These are phyloP conservation scores for Pycnomerus fuliginosus DNA, from an alignment of 2,888 invertebrate species.

Conservation along the genomic window DNA sequence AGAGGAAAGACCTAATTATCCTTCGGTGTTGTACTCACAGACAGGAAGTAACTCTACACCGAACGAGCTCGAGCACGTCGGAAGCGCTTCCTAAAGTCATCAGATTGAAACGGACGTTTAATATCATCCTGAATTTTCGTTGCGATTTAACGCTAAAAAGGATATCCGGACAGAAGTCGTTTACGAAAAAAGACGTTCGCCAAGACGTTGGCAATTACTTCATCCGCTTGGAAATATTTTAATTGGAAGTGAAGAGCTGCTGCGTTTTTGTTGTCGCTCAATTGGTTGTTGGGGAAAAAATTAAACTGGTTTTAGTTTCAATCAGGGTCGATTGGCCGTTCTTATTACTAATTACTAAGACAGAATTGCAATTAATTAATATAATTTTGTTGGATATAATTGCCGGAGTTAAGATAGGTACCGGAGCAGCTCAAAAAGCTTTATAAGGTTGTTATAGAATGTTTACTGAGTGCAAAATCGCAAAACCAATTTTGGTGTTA, in stretches of 20 bases:
- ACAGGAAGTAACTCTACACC: constrained; percentile 34
- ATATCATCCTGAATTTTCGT: constrained; percentile 13
- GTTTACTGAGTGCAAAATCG: no score
- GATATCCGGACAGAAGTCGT: constrained; percentile 12
- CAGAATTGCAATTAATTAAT: no score
- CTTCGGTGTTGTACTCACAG: constrained; percentile 16
- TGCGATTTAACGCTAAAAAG: constrained; percentile 8
- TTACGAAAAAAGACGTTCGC: constrained; percentile 9
- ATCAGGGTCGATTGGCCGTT: no score
- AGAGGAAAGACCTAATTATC: constrained; percentile 24
- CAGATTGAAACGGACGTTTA: constrained; percentile 35
- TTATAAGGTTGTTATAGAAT: no score
- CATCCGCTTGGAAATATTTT: constrained; percentile 12
- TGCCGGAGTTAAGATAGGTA: no score
- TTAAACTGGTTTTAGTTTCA: no score
- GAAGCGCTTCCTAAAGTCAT: constrained; percentile 38
- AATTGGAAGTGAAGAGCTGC: constrained; percentile 8
- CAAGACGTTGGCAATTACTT: constrained; percentile 13
- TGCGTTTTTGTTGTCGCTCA: no score
- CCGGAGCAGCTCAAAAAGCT: no score
- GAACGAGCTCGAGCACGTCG: constrained; percentile 32
- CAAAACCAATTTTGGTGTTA: no score
- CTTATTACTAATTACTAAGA: no score
- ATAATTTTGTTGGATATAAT: no score
- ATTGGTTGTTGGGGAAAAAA: no score